Evolutionary conservation across 2,113 vertebrate genomes (phyloP).

Genomic region (Sinocyclocheilus rhinocerous): DNA sequence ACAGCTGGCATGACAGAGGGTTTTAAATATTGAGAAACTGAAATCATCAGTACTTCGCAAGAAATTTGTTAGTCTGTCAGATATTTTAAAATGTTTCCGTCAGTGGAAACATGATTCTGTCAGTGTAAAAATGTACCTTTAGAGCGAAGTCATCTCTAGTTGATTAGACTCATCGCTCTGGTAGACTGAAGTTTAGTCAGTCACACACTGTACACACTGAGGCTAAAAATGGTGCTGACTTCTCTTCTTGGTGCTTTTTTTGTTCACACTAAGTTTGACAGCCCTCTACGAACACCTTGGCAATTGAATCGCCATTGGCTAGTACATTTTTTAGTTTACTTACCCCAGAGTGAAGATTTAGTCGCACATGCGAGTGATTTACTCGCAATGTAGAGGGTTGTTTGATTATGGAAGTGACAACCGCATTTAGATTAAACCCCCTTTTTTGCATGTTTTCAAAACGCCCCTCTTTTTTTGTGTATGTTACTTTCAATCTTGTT

Average conservation of each 20-base stretch:
- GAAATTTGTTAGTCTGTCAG: constrained; percentile 24
- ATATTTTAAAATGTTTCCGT: neutral
- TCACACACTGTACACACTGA: constrained; percentile 30
- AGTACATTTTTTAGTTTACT: too few species aligned
- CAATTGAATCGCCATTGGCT: too few species aligned
- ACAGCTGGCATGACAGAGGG: neutral
- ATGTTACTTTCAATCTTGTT: neutral
- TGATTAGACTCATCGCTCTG: neutral
- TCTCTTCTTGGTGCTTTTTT: neutral
- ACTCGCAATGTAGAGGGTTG: too few species aligned
- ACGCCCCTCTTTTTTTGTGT: neutral
- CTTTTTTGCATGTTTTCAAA: neutral
- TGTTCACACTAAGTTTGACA: neutral
- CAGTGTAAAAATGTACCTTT: neutral
- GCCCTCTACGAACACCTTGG: too few species aligned
- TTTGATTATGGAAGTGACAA: neutral
- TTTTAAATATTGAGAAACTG: neutral
- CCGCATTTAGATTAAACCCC: neutral
- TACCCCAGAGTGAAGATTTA: too few species aligned
- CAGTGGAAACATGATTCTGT: neutral
- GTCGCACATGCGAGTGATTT: too few species aligned
- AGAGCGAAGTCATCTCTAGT: neutral
- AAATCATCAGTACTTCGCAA: neutral
- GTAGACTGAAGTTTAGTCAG: constrained; percentile 7
- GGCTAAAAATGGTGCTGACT: neutral